Percentiles rank a stretch among this genome's conserved stretches.
Evolutionary conservation across 1,140 invertebrate species (phyloP).

Genomic region (Bombus haemorrhoidalis): DNA sequence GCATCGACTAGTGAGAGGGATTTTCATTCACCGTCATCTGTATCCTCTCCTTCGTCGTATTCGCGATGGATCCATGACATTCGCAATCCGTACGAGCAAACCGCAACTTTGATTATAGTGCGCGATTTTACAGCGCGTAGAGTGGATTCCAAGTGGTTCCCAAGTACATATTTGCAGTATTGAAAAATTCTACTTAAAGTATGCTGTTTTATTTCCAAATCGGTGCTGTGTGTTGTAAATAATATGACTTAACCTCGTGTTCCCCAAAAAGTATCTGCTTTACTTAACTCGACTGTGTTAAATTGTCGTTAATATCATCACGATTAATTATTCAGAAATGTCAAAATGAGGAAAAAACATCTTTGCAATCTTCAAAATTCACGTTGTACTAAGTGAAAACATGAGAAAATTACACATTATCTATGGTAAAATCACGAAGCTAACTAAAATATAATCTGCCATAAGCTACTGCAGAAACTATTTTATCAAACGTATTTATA

Average conservation of each 20-base stretch:
- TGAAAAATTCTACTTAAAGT: neutral
- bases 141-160: neutral
- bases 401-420: neutral
- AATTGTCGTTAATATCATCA: no score
- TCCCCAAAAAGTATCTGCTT: neutral
- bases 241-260: neutral
- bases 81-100: neutral
- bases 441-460: constrained; percentile 17
- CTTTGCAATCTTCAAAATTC: no score
- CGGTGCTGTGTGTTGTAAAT: no score
- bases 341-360: no score
- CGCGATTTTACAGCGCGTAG: neutral
- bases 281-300: no score
- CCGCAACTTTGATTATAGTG: neutral
- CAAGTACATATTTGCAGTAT: neutral
- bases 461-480: neutral
- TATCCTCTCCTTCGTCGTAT: neutral
- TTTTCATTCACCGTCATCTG: constrained; percentile 33
- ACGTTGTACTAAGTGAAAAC: no score
- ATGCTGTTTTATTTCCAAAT: neutral
- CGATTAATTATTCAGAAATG: no score
- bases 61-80: neutral
- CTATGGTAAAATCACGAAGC: neutral
- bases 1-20: neutral
- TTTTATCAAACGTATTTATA: neutral